Conservation (phyloP, 2,797 vertebrate genomes). For the Pangasius sanitwongsei region DNA sequence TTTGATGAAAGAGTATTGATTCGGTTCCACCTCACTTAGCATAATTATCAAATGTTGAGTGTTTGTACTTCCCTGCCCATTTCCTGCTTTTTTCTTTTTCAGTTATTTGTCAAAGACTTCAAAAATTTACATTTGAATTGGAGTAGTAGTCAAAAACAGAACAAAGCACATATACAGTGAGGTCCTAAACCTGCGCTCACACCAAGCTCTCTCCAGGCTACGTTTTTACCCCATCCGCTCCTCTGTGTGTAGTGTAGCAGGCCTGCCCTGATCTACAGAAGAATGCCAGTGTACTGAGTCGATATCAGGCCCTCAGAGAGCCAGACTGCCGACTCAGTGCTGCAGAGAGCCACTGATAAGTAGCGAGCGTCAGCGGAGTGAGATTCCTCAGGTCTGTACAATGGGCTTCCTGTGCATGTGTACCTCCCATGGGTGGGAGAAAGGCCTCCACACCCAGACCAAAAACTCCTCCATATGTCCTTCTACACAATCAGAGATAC, state of each 20-base stretch:
- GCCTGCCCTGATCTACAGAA: slow-evolving; percentile 55
- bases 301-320: slow-evolving; percentile 46
- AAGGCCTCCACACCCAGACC: slow-evolving; percentile 12
- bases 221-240: slow-evolving; percentile 26
- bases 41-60: slow-evolving; percentile 81
- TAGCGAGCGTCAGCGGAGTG: slow-evolving; percentile 48
- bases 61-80: slow-evolving; percentile 5
- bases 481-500: slow-evolving; percentile 17
- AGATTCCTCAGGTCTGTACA: slow-evolving; percentile 60
- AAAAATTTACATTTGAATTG: background rate
- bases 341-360: slow-evolving; percentile 56
- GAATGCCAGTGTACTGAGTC: slow-evolving; percentile 53
- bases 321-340: slow-evolving; percentile 53
- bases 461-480: slow-evolving; percentile 7
- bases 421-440: slow-evolving; percentile 29
- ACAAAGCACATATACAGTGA: background rate
- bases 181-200: background rate
- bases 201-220: slow-evolving; percentile 29
- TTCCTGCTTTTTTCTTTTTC: slow-evolving; percentile 14
- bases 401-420: slow-evolving; percentile 54
- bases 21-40: slow-evolving; percentile 90
- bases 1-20: slow-evolving; percentile 94
- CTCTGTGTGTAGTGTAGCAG: slow-evolving; percentile 6
- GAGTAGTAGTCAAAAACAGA: slow-evolving; percentile 7
- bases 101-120: background rate